Percentiles rank a stretch among this genome's conserved stretches.
Conservation (phyloP, 1,140 invertebrate species). For the Diorhabda carinulata region DNA sequence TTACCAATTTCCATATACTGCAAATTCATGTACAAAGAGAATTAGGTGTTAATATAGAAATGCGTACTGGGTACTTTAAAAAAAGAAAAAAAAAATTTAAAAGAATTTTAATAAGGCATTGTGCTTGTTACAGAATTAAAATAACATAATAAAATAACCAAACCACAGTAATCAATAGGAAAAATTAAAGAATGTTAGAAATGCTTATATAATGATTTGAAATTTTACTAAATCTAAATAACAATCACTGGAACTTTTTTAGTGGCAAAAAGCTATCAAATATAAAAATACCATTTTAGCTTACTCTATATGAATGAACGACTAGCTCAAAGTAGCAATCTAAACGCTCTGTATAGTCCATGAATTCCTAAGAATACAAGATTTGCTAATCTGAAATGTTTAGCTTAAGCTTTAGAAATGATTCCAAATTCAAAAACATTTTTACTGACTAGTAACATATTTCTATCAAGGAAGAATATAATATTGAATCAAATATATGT, state of each 20-base stretch:
- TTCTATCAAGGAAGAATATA: no score
- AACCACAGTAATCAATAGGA: neutral
- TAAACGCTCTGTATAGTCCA: neutral
- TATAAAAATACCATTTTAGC: neutral
- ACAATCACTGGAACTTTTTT: constrained; percentile 1
- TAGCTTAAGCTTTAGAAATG: no score
- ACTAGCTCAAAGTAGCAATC: constrained; percentile 2
- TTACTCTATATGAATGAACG: constrained; percentile 1
- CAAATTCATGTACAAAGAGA: no score
- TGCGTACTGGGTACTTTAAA: neutral
- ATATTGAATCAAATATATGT: no score
- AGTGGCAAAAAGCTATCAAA: constrained; percentile 2
- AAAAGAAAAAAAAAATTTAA: neutral
- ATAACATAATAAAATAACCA: constrained; percentile 3
- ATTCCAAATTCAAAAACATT: no score
- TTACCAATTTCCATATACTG: no score
- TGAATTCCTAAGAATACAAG: no score
- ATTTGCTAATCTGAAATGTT: no score
- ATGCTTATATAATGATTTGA: neutral
- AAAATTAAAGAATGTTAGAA: neutral
- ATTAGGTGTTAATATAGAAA: no score
- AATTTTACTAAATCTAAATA: neutral
- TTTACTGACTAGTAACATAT: no score
- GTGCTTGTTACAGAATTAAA: neutral
- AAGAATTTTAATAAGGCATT: constrained; percentile 3